phyloP scores from a whole-genome alignment of 2,797 vertebrate genomes.

The Sternotherus odoratus region DNA sequence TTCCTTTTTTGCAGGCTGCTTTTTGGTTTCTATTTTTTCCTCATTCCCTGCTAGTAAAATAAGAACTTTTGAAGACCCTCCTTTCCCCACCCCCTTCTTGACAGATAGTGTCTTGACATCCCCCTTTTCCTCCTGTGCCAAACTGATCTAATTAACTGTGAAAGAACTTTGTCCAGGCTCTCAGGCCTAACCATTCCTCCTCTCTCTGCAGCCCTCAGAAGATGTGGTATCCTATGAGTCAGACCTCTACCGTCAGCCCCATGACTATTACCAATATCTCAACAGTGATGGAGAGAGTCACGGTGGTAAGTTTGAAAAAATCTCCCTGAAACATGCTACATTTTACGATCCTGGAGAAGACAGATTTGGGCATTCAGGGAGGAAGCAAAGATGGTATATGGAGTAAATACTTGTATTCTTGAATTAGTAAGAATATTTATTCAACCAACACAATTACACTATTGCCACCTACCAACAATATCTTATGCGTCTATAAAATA shows the following conservation, averaged over 20 bases:
- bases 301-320: conserved; percentile 83
- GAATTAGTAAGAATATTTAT: not conserved
- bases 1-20: not conserved
- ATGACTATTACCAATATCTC: conserved; percentile 95
- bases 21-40: not conserved
- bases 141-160: conserved; percentile 28
- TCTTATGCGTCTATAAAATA: not conserved
- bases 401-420: not conserved
- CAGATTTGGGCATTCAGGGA: not conserved
- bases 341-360: not conserved
- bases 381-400: not conserved
- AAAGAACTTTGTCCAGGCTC: conserved; percentile 19
- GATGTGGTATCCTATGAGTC: conserved; percentile 92
- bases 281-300: conserved; percentile 92
- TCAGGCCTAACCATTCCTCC: conserved; percentile 59
- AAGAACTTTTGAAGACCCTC: not conserved
- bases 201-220: conserved; percentile 88
- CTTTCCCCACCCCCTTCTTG: not conserved
- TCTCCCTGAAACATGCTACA: not conserved
- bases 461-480: not conserved
- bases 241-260: conserved; percentile 91
- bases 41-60: not conserved
- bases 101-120: not conserved
- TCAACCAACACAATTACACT: not conserved
- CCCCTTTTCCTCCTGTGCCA: not conserved